A percentile compares a stretch with the other conserved stretches of the same genome.
phyloP scores from a whole-genome alignment of 2,113 vertebrate genomes.

The Ursus arctos region DNA sequence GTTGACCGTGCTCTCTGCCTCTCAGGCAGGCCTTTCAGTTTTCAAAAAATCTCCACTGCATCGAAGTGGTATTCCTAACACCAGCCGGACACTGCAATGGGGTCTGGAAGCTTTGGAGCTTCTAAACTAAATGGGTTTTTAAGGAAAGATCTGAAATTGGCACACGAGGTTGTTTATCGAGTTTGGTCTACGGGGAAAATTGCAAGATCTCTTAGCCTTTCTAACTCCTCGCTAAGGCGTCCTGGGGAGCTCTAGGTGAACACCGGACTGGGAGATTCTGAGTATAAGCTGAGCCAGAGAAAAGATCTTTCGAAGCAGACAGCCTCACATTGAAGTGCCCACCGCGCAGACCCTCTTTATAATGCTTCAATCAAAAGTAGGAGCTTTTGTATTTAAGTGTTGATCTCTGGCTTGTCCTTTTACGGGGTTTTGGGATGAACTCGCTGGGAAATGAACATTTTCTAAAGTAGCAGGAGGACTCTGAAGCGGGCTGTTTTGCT shows the following conservation, averaged over 20 bases:
- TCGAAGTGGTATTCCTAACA: neutral
- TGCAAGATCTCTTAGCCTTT: neutral
- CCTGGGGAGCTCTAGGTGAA: neutral
- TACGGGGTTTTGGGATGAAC: neutral
- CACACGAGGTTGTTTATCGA: neutral
- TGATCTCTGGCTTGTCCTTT: neutral
- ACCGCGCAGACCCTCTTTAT: neutral
- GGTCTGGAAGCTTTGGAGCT: neutral
- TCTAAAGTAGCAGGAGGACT: conserved; percentile 9
- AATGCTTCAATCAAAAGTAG: neutral
- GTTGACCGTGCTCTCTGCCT: rapidly evolving
- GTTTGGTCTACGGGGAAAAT: neutral
- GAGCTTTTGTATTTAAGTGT: neutral
- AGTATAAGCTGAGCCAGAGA: neutral
- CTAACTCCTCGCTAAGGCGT: neutral
- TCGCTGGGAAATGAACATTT: conserved; percentile 13
- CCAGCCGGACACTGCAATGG: neutral
- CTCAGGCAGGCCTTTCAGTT: neutral
- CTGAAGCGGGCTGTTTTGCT: conserved; percentile 11
- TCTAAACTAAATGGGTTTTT: conserved; percentile 48
- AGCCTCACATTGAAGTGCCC: neutral
- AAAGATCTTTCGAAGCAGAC: neutral
- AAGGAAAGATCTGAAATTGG: conserved; percentile 53
- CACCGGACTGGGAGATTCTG: neutral
- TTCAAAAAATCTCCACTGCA: neutral